phyloP scores from a whole-genome alignment of 2,113 vertebrate species.

The Hippoglossus stenolepis region DNA sequence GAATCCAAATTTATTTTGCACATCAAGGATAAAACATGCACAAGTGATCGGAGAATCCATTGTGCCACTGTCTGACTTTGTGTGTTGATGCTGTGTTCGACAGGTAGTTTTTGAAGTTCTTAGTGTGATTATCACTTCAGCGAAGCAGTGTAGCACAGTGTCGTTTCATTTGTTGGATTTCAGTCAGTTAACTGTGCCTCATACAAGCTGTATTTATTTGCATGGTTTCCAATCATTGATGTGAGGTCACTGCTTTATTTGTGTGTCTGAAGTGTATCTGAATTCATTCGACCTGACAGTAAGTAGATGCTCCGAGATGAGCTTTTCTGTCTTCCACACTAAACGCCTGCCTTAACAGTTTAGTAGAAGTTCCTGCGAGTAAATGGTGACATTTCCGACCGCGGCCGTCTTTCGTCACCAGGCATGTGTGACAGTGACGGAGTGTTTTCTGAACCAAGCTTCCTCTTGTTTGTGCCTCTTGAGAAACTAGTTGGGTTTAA shows the following conservation, averaged over 20 bases:
- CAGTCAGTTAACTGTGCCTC: slow-evolving; percentile 50
- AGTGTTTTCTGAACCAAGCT: not conserved
- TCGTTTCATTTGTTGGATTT: slow-evolving; percentile 7
- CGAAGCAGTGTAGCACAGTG: slow-evolving; percentile 5
- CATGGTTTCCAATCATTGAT: slow-evolving; percentile 41
- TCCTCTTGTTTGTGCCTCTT: slow-evolving; percentile 25
- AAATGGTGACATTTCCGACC: slow-evolving; percentile 32
- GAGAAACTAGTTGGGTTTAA: not conserved
- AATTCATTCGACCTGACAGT: slow-evolving; percentile 38
- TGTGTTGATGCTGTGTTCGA: slow-evolving; percentile 14
- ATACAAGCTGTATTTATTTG: slow-evolving; percentile 73
- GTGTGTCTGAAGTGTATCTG: slow-evolving; percentile 25
- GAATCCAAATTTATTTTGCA: not conserved
- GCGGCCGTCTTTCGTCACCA: slow-evolving; percentile 1
- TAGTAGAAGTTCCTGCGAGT: slow-evolving; percentile 22
- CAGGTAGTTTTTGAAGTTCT: slow-evolving; percentile 32
- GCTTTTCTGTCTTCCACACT: slow-evolving; percentile 47
- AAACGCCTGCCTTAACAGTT: slow-evolving; percentile 62
- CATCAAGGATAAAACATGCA: slow-evolving; percentile 13
- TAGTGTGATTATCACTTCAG: slow-evolving; percentile 20
- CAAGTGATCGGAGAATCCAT: not conserved
- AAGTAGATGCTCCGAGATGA: slow-evolving; percentile 74
- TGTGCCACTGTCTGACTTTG: slow-evolving; percentile 11
- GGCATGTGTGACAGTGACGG: not conserved
- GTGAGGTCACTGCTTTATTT: slow-evolving; percentile 40